Conservation (phyloP, 53 echinoderm and acorn worm genomes). For the Temnopleurus reevesii region DNA sequence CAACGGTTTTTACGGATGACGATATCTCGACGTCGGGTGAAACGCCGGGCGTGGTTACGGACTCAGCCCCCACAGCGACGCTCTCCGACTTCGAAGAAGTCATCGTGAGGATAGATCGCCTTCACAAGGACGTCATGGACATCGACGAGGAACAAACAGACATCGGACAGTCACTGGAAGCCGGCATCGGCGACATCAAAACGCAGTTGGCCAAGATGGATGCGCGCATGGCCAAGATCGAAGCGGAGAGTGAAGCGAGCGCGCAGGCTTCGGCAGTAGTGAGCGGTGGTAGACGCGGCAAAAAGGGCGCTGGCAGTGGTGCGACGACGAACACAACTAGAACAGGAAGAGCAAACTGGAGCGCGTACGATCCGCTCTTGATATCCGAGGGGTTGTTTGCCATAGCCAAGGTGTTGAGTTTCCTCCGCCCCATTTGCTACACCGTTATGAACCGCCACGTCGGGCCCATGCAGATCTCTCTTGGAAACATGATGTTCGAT, state of each 20-base stretch:
- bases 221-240: conserved; percentile 26
- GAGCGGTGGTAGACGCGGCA: conserved; percentile 42
- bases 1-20: conserved; percentile 48
- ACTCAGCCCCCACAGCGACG: conserved; percentile 43
- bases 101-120: conserved; percentile 35
- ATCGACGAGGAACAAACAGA: conserved; percentile 54
- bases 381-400: conserved; percentile 95
- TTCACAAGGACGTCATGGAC: conserved; percentile 61
- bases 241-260: neutral
- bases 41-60: conserved; percentile 18
- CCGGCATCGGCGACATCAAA: neutral
- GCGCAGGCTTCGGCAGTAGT: neutral
- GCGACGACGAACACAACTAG: neutral
- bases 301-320: conserved; percentile 38
- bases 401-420: conserved; percentile 94
- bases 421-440: conserved; percentile 87
- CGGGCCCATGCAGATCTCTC: conserved; percentile 99
- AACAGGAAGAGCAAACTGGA: conserved; percentile 67
- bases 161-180: neutral
- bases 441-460: conserved; percentile 98
- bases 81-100: conserved; percentile 55
- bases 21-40: conserved; percentile 69
- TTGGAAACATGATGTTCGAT: conserved; percentile 99
- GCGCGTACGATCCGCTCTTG: conserved; percentile 73
- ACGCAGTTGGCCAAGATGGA: conserved; percentile 14